Percentiles rank a stretch among this genome's conserved stretches.
These are phyloP conservation scores for Phalacrocorax brasilianus DNA, from an alignment of 2,113 vertebrate genomes.

Conservation along the genomic window DNA sequence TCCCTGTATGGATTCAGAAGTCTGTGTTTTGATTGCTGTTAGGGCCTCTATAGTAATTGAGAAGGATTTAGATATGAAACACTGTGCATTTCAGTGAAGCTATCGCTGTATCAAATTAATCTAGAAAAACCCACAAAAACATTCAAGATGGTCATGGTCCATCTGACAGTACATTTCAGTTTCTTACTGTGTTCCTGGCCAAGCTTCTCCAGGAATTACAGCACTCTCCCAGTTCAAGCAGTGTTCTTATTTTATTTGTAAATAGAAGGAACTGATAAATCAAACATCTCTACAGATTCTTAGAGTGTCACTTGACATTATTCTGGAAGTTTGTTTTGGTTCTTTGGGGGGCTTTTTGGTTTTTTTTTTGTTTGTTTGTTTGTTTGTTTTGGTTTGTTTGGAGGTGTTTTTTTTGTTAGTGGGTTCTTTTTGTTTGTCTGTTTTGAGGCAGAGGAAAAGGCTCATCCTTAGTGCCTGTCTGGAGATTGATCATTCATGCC, in stretches of 20 bases:
- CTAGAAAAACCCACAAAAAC: not conserved
- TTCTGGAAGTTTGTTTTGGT: not conserved
- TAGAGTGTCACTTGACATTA: not conserved
- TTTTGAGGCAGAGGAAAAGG: not conserved
- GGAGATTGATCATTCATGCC: not conserved
- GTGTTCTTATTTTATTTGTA: not conserved
- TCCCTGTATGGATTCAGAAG: not conserved
- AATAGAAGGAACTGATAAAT: not conserved
- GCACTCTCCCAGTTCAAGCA: not conserved
- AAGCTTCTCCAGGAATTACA: not conserved
- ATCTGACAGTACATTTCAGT: not conserved
- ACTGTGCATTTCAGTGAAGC: not conserved
- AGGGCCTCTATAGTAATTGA: not conserved
- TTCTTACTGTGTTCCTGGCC: not conserved
- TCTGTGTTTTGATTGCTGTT: not conserved
- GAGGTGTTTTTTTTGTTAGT: too few species aligned
- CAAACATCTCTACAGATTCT: not conserved
- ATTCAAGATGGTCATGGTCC: not conserved
- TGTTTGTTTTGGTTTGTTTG: too few species aligned
- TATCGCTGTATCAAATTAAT: not conserved
- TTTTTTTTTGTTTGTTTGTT: not conserved
- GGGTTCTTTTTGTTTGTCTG: too few species aligned
- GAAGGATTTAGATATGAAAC: not conserved
- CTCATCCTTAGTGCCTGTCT: not conserved
- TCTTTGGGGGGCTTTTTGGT: rapidly evolving